A percentile compares a stretch with the other conserved stretches of the same genome.
Evolutionary conservation across 1,140 invertebrate genomes (phyloP).

Genomic region (Archegozetes longisetosus): DNA sequence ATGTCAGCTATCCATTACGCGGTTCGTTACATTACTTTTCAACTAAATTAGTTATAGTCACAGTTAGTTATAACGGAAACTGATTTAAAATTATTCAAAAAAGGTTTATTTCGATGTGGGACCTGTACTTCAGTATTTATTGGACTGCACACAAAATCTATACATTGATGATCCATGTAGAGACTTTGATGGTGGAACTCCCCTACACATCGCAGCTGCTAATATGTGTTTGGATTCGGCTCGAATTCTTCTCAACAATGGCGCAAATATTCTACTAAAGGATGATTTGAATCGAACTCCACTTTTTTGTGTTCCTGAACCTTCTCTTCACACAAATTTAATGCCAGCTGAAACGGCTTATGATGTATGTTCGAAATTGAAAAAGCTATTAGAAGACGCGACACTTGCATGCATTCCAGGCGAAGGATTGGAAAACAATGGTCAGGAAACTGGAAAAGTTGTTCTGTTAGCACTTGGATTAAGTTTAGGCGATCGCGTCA

Average conservation of each 20-base stretch:
- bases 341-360: background rate
- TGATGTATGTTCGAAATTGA: constrained; percentile 27
- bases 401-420: constrained; percentile 16
- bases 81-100: no score
- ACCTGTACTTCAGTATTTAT: constrained; percentile 31
- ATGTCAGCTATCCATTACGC: constrained; percentile 41
- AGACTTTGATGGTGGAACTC: constrained; percentile 37
- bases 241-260: constrained; percentile 33
- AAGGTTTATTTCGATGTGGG: constrained; percentile 40
- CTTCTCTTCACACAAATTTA: no score
- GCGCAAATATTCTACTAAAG: constrained; percentile 31
- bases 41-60: no score
- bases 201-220: constrained; percentile 37
- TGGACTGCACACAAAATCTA: no score
- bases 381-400: constrained; percentile 28
- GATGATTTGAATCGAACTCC: constrained; percentile 31
- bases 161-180: constrained; percentile 34
- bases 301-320: constrained; percentile 24
- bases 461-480: constrained; percentile 35
- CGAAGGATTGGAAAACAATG: background rate
- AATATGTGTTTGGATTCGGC: constrained; percentile 36
- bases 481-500: constrained; percentile 33
- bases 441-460: constrained; percentile 32
- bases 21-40: no score
- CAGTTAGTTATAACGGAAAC: no score